These are phyloP conservation scores for Tachina fera DNA, from an alignment of 2,888 invertebrate species.

Conservation along the genomic window DNA sequence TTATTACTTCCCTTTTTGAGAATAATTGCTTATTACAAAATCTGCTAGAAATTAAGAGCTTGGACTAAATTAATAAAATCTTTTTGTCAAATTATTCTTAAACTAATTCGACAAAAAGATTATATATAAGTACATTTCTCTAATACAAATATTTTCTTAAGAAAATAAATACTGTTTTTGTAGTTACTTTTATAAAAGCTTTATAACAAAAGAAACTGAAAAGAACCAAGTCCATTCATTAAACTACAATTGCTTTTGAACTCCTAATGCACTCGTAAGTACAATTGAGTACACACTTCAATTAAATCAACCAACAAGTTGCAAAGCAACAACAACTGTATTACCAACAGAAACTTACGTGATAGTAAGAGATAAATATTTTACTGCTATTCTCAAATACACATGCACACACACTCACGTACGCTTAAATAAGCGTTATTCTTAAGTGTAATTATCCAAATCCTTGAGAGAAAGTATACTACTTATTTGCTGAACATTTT, in stretches of 20 bases:
- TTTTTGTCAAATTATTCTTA: no score
- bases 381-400: no score
- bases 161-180: no score
- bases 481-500: slow-evolving; percentile 28
- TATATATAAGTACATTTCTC: no score
- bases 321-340: neutral
- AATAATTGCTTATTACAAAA: no score
- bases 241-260: neutral
- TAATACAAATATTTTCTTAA: no score
- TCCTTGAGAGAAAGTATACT: slow-evolving; percentile 36
- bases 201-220: neutral
- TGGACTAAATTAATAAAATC: no score
- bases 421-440: neutral
- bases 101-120: no score
- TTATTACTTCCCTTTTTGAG: no score
- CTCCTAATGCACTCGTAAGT: neutral
- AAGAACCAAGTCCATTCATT: slow-evolving; percentile 12
- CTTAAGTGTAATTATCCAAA: neutral
- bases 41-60: no score
- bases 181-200: no score
- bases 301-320: slow-evolving; percentile 16
- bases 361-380: neutral
- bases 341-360: neutral
- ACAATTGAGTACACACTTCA: neutral
- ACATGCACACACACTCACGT: neutral